A percentile compares a stretch with the other conserved stretches of the same genome.
phyloP scores from a whole-genome alignment of 2,797 vertebrate genomes.

The Chrysocyon brachyurus region DNA sequence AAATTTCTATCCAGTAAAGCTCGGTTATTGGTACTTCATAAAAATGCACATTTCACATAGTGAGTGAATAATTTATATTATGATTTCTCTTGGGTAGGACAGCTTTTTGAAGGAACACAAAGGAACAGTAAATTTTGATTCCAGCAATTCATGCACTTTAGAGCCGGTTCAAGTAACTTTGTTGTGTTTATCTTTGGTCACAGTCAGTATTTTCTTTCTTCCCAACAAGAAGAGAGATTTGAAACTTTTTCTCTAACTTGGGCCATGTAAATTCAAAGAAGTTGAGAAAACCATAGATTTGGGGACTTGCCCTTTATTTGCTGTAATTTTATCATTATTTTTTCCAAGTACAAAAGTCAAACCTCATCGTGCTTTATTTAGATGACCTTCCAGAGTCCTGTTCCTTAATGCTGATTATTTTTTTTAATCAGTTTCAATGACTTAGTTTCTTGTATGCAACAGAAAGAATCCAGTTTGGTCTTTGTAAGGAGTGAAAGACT shows the following conservation, averaged over 20 bases:
- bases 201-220: slow-evolving; percentile 28
- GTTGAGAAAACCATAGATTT: not conserved
- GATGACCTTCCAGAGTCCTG: slow-evolving; percentile 3
- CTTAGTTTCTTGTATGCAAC: slow-evolving; percentile 61
- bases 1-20: not conserved
- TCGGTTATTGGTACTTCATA: not conserved
- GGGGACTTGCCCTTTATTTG: not conserved
- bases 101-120: not conserved
- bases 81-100: not conserved
- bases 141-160: not conserved
- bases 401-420: slow-evolving; percentile 42
- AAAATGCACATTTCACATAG: slow-evolving; percentile 8
- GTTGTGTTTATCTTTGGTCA: slow-evolving; percentile 47
- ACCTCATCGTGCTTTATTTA: not conserved
- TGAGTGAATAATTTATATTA: not conserved
- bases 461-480: slow-evolving; percentile 63
- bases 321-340: slow-evolving; percentile 61
- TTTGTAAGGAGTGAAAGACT: slow-evolving; percentile 74
- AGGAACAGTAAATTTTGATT: not conserved
- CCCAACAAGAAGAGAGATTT: not conserved
- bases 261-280: not conserved
- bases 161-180: not conserved
- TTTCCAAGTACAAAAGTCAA: slow-evolving; percentile 49
- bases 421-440: not conserved
- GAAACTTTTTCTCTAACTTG: not conserved